Evolutionary conservation across 2,797 vertebrate genomes (phyloP).

Genomic region (Spinus olivaceus): DNA sequence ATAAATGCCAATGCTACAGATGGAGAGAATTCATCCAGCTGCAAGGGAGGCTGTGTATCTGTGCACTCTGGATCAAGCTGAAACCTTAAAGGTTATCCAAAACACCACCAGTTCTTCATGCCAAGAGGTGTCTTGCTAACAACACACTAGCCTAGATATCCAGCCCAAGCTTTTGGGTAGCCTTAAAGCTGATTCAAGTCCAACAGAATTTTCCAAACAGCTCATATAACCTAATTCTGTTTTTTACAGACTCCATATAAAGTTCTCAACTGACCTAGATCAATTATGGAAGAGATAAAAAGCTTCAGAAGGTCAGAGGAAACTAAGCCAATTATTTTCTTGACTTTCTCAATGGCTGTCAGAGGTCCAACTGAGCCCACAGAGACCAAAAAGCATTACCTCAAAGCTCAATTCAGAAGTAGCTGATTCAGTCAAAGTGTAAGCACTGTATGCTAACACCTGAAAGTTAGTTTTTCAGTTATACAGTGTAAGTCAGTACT

Average conservation of each 20-base stretch:
- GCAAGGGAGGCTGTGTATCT: background rate
- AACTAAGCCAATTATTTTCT: background rate
- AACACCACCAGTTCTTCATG: background rate
- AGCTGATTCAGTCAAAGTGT: background rate
- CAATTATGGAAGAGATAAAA: background rate
- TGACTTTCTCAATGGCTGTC: background rate
- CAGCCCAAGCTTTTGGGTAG: background rate
- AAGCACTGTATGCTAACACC: background rate
- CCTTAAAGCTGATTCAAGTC: background rate
- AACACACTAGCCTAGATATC: background rate
- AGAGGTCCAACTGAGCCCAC: background rate
- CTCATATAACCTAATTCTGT: background rate
- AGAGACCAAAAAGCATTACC: background rate
- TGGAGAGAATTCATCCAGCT: background rate
- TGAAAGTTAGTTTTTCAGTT: background rate
- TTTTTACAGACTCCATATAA: background rate
- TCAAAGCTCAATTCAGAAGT: background rate
- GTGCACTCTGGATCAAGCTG: background rate
- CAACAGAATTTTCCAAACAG: background rate
- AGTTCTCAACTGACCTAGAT: background rate
- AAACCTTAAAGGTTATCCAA: background rate
- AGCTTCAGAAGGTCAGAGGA: background rate
- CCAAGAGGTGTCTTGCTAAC: background rate
- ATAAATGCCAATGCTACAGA: fast-evolving
- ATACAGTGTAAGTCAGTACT: background rate